Evolutionary conservation across 1,140 invertebrate genomes (phyloP).

Genomic region (Leptopilina boulardi): DNA sequence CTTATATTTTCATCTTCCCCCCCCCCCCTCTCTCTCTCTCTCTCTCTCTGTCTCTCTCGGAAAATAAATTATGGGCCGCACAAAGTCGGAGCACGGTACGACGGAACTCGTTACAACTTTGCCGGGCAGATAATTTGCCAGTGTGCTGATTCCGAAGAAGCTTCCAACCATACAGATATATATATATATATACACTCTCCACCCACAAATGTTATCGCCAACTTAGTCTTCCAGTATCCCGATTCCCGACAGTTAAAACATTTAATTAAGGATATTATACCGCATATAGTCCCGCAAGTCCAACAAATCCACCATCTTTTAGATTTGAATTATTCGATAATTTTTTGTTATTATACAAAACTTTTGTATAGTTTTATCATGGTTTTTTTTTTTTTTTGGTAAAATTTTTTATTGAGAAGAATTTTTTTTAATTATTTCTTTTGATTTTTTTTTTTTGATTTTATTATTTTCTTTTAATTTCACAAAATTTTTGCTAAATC

Average conservation of each 20-base stretch:
- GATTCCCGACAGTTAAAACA: conserved; percentile 49
- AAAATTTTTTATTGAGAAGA: too few species aligned
- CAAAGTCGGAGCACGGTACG: conserved; percentile 10
- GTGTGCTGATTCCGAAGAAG: conserved; percentile 47
- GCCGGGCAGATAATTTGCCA: conserved; percentile 55
- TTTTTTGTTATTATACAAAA: not conserved
- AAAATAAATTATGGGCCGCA: conserved; percentile 44
- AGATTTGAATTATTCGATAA: not conserved
- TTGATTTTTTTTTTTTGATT: too few species aligned
- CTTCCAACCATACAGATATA: not conserved
- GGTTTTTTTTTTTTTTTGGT: too few species aligned
- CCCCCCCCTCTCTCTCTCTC: too few species aligned
- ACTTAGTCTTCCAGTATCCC: conserved; percentile 38
- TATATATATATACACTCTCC: too few species aligned
- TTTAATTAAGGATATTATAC: conserved; percentile 51
- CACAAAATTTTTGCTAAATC: too few species aligned
- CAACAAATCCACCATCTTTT: not conserved
- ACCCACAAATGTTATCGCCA: conserved; percentile 27
- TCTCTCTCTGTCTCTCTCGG: too few species aligned
- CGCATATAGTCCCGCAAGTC: conserved; percentile 44
- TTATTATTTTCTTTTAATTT: too few species aligned
- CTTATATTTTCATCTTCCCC: too few species aligned
- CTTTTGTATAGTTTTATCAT: too few species aligned
- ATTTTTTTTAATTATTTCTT: too few species aligned
- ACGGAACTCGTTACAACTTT: conserved; percentile 47